Base-by-base conservation (phyloP, 2,888 invertebrate species). In the Sminthurinus aureus region DNA sequence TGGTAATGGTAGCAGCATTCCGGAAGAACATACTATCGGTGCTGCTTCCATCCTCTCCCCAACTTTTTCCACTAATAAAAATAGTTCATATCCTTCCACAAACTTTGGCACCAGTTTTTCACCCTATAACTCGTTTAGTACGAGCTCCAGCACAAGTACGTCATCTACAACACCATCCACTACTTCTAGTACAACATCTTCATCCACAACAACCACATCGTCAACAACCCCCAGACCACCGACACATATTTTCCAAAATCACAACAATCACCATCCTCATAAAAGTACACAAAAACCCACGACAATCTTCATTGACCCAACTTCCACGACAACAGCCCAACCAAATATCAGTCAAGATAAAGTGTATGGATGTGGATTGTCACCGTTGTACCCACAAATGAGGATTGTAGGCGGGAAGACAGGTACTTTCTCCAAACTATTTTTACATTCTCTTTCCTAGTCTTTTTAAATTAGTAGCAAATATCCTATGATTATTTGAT, bases 191-290 rank as follows among this genome's bases (percentile, higher is more conserved):
- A 15, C 80, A 26, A 74, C 51, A 52, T 82, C 85, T 52, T 87
- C 87, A 38, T 80, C 88, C 76, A 24, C 66, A 8, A 83, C 86
- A 66, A 87, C 87, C 24, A 82, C 88, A 78, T 85, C 86, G 81
- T 86, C 85, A 67, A 91, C 91, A 0, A 91, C 91, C 51, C 73
- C 86, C 22, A 24, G 69, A 13, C 24, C 77, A 51, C 67, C 85
- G 74, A 77, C 84, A 18, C 22, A 73, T 15, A 24, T 15, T 73
- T 73, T 73, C 26, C 15, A 24, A 22, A 15, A 76, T 52, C 20
- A 76, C 8, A 20, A 58, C 20, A 11, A 76, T 8, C 52, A 58
- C 20, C n/a, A 52, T 52, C 71, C 22, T 15, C 15, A 58, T 22
- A 81, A 64, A 38, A 66, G 74, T 11, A 79, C 88, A 24, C 52